These are phyloP conservation scores for Notarius quadriscutis DNA, from an alignment of 2,113 vertebrate genomes.

Conservation along the genomic window DNA sequence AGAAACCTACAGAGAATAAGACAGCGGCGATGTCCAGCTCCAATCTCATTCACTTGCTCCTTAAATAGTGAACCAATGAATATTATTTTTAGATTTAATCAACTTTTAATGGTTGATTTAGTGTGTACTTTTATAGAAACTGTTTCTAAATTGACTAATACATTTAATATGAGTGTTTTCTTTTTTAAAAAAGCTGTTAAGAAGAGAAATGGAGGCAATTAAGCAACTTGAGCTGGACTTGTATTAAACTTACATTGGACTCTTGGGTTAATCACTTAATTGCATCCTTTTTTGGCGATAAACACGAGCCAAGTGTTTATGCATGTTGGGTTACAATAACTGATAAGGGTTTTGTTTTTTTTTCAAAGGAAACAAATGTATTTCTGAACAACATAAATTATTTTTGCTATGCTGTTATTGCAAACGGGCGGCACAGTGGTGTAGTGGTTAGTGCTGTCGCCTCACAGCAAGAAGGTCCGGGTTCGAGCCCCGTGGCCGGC, in stretches of 20 bases:
- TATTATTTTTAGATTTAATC: background rate
- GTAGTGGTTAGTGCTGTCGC: too few relatives aligned
- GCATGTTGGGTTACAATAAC: background rate
- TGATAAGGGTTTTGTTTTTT: too few relatives aligned
- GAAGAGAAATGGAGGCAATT: conserved; percentile 16
- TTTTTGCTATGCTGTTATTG: too few relatives aligned
- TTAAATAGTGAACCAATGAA: background rate
- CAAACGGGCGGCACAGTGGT: too few relatives aligned
- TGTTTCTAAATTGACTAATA: background rate
- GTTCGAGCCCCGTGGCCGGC: too few relatives aligned
- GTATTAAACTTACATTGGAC: background rate
- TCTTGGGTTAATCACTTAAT: conserved; percentile 15
- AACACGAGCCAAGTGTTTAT: background rate
- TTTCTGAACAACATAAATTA: background rate
- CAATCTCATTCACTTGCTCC: background rate
- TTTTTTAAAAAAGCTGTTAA: background rate
- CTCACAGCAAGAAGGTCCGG: too few relatives aligned
- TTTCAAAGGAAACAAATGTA: too few relatives aligned
- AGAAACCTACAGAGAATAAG: background rate
- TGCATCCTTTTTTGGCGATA: background rate
- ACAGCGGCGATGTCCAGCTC: background rate
- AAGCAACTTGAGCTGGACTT: background rate
- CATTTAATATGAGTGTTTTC: conserved; percentile 1
- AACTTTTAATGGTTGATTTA: background rate
- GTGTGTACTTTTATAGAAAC: background rate